Evolutionary conservation across 2,888 invertebrate genomes (phyloP).

Genomic region (Dasysyrphus tricinctus): DNA sequence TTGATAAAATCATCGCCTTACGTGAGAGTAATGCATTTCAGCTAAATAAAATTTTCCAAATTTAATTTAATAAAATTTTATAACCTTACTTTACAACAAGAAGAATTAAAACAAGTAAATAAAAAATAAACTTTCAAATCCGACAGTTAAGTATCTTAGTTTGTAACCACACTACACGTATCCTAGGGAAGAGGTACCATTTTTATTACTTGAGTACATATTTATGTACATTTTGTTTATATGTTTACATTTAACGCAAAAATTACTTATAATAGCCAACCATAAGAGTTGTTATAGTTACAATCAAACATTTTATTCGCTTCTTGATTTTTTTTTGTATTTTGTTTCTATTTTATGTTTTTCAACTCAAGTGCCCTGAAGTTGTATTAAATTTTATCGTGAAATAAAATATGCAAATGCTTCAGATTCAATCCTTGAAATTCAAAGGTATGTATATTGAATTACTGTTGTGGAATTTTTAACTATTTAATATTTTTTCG

Average conservation of each 20-base stretch:
- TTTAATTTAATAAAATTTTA: too few species aligned
- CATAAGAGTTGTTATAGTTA: not conserved
- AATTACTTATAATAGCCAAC: too few species aligned
- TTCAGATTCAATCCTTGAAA: conserved; percentile 3
- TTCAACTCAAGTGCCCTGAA: not conserved
- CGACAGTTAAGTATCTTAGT: not conserved
- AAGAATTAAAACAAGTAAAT: too few species aligned
- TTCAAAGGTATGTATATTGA: conserved; percentile 3
- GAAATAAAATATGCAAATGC: not conserved
- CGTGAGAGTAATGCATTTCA: too few species aligned
- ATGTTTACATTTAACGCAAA: not conserved
- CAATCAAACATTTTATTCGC: conserved; percentile 2
- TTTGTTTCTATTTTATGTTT: not conserved
- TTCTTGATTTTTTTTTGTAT: not conserved
- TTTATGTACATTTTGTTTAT: not conserved
- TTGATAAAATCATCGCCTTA: too few species aligned
- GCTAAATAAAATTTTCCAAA: too few species aligned
- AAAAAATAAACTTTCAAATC: too few species aligned
- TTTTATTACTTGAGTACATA: not conserved
- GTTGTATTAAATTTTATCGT: not conserved
- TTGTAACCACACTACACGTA: not conserved
- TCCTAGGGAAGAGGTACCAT: not conserved
- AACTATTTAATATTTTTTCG: not conserved
- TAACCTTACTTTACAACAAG: too few species aligned
- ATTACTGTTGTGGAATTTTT: conserved; percentile 18